Conservation (phyloP, 2,888 invertebrate species). For the Malacosoma neustria region DNA sequence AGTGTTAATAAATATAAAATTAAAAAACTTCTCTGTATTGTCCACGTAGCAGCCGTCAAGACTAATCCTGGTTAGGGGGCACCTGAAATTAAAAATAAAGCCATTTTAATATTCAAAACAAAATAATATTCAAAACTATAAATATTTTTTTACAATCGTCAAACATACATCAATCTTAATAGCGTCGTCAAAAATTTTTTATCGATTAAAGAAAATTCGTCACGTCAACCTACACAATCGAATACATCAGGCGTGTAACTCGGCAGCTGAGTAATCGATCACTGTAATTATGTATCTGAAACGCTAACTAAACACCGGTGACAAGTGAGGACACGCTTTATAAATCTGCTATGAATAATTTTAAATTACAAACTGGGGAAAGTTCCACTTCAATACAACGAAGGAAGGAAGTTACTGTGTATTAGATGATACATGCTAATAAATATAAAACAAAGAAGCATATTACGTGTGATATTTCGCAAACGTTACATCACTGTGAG, state of each 20-base stretch:
- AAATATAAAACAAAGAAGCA: slow-evolving; percentile 38
- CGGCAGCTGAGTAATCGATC: slow-evolving; percentile 56
- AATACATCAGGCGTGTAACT: slow-evolving; percentile 40
- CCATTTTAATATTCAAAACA: not conserved
- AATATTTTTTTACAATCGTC: too few relatives aligned
- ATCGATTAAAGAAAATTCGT: slow-evolving; percentile 37
- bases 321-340: slow-evolving; percentile 50
- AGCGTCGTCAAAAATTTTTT: slow-evolving; percentile 47
- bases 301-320: slow-evolving; percentile 34
- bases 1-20: slow-evolving; percentile 1
- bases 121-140: not conserved
- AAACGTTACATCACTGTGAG: slow-evolving; percentile 39
- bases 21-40: slow-evolving; percentile 22
- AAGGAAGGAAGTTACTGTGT: slow-evolving; percentile 34
- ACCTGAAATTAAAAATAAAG: slow-evolving; percentile 16
- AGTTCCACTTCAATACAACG: slow-evolving; percentile 18
- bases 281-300: slow-evolving; percentile 42
- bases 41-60: not conserved
- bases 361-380: too few relatives aligned
- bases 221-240: slow-evolving; percentile 31
- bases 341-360: too few relatives aligned
- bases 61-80: slow-evolving; percentile 1
- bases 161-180: slow-evolving; percentile 42
- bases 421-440: slow-evolving; percentile 50
- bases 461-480: slow-evolving; percentile 36